These are phyloP conservation scores for Colossoma macropomum DNA, from an alignment of 2,113 vertebrate genomes.

Conservation along the genomic window DNA sequence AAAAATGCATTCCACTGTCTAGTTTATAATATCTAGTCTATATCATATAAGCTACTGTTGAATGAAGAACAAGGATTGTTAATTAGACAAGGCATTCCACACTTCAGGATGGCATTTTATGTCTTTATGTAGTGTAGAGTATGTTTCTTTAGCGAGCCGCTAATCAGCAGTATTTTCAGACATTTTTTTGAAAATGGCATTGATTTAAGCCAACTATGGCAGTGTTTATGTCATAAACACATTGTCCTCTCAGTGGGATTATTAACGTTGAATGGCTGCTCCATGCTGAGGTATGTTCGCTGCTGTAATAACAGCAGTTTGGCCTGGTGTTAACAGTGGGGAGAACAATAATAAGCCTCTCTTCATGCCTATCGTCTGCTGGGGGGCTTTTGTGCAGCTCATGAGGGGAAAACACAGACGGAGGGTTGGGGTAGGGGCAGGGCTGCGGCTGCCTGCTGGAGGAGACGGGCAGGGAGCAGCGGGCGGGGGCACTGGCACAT, in stretches of 20 bases:
- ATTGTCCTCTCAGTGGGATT: slow-evolving; percentile 40
- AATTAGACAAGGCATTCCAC: too few species aligned
- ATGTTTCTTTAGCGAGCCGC: not conserved
- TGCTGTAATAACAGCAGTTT: slow-evolving; percentile 34
- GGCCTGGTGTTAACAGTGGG: slow-evolving; percentile 51
- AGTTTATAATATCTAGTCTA: too few species aligned
- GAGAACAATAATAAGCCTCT: slow-evolving; percentile 44
- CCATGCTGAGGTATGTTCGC: slow-evolving; percentile 45
- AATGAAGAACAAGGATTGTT: too few species aligned
- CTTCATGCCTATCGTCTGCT: slow-evolving; percentile 32
- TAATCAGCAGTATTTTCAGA: not conserved
- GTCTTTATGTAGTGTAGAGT: too few species aligned
- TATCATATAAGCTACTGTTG: too few species aligned
- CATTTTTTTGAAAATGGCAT: slow-evolving; percentile 1
- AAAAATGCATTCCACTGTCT: too few species aligned
- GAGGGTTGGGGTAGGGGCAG: slow-evolving; percentile 14
- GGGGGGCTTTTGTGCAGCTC: slow-evolving; percentile 16
- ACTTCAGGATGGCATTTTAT: too few species aligned
- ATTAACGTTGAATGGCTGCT: slow-evolving; percentile 25
- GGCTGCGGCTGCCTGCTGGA: slow-evolving; percentile 8
- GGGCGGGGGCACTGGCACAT: slow-evolving; percentile 26
- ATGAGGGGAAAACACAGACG: slow-evolving; percentile 44
- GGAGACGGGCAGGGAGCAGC: slow-evolving; percentile 34
- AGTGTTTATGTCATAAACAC: slow-evolving; percentile 11
- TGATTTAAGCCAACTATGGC: slow-evolving; percentile 31